Percentiles rank a stretch among this genome's conserved stretches.
Conservation (phyloP, 2,888 invertebrate genomes). For the Esperia sulphurella region DNA sequence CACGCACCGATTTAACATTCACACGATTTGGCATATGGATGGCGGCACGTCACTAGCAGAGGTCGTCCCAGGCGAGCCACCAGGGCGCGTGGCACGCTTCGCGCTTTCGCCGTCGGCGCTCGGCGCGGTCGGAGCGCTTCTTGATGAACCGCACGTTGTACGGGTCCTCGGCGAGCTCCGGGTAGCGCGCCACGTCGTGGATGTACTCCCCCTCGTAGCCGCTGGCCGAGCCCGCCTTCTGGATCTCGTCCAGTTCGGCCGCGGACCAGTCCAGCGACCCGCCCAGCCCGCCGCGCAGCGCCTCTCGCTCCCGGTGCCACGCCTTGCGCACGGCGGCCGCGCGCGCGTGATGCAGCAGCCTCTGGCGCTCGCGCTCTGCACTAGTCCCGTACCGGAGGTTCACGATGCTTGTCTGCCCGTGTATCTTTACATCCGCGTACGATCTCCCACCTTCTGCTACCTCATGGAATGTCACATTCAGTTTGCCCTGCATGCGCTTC, state of each 20-base stretch:
- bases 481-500: constrained; percentile 92
- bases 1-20: constrained; percentile 55
- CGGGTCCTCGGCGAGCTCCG: constrained; percentile 96
- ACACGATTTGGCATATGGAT: constrained; percentile 76
- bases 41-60: constrained; percentile 73
- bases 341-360: constrained; percentile 94
- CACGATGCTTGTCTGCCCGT: constrained; percentile 92
- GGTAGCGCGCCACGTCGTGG: constrained; percentile 93
- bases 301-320: constrained; percentile 95
- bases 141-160: constrained; percentile 95
- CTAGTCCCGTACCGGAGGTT: constrained; percentile 97
- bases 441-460: constrained; percentile 87
- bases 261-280: constrained; percentile 92
- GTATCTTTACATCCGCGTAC: constrained; percentile 93
- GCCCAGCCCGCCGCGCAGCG: constrained; percentile 86
- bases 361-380: constrained; percentile 91
- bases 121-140: constrained; percentile 85
- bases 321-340: constrained; percentile 92
- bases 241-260: constrained; percentile 92
- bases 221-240: constrained; percentile 89
- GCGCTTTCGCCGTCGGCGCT: constrained; percentile 86
- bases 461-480: constrained; percentile 95
- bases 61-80: constrained; percentile 70
- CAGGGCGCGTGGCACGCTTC: constrained; percentile 68
- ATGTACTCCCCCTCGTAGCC: constrained; percentile 95